Evolutionary conservation across 2,113 vertebrate species (phyloP).

Genomic region (Eidolon helvum): DNA sequence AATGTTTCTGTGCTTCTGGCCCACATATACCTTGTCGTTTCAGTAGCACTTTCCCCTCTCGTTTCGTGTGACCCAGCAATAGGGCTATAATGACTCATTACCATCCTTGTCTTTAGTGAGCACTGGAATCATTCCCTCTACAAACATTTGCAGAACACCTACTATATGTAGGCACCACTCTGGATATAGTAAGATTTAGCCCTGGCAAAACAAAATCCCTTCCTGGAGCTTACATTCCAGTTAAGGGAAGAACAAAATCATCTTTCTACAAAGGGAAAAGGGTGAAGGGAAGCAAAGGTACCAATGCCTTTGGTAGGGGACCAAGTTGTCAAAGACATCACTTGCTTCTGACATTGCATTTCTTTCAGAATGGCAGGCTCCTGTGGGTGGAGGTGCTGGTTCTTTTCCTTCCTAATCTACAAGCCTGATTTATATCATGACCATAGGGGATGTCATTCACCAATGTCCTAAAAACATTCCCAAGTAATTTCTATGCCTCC

Average conservation of each 20-base stretch:
- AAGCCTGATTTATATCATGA: not conserved
- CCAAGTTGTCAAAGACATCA: not conserved
- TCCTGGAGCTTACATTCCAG: no score
- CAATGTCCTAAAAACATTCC: not conserved
- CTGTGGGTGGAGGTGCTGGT: not conserved
- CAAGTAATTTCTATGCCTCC: not conserved
- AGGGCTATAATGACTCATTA: not conserved
- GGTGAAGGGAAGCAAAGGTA: not conserved
- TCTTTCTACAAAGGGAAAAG: not conserved
- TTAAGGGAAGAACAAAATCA: not conserved
- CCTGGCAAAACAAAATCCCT: not conserved
- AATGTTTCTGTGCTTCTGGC: not conserved
- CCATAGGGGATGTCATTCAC: not conserved
- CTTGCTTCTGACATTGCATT: not conserved
- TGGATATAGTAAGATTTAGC: not conserved
- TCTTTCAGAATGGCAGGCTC: not conserved
- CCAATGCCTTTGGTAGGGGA: not conserved
- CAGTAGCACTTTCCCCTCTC: not conserved
- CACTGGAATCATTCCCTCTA: not conserved
- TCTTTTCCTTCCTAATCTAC: not conserved
- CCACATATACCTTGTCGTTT: rapidly evolving
- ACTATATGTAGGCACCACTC: rapidly evolving
- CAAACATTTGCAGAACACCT: not conserved
- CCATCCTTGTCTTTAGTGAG: not conserved
- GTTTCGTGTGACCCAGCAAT: rapidly evolving